Evolutionary conservation across 2,113 vertebrate genomes (phyloP).

Genomic region (Illadopsis cleaveri): DNA sequence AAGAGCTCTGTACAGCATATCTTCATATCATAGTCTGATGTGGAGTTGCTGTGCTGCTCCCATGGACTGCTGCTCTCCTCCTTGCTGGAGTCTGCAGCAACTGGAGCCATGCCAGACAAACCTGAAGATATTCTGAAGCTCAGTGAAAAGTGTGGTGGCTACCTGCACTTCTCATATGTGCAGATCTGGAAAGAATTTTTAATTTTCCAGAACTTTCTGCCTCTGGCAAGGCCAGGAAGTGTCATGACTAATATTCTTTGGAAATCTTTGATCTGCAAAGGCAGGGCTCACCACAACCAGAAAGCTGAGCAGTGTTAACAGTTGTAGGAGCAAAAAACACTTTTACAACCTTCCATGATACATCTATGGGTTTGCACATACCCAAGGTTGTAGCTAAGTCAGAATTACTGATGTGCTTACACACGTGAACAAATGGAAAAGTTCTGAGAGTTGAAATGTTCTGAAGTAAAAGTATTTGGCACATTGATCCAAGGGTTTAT

Average conservation of each 20-base stretch:
- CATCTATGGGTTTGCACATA: not conserved
- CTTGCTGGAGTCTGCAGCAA: rapidly evolving
- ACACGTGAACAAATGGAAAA: not conserved
- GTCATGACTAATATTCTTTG: not conserved
- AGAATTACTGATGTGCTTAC: not conserved
- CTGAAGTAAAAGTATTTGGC: not conserved
- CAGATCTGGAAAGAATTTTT: not conserved
- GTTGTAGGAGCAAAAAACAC: not conserved
- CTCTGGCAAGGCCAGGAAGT: not conserved
- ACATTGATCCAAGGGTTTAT: not conserved
- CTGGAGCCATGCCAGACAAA: not conserved
- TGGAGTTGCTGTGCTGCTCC: not conserved
- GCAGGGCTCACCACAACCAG: not conserved
- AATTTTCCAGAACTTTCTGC: not conserved
- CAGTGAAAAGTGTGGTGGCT: not conserved
- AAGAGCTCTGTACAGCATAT: not conserved
- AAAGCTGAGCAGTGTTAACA: not conserved
- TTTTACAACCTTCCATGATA: not conserved
- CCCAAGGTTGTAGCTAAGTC: not conserved
- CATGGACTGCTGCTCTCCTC: not conserved
- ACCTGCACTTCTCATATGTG: not conserved
- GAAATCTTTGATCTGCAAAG: not conserved
- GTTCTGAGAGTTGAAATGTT: not conserved
- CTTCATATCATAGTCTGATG: rapidly evolving
- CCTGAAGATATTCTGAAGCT: not conserved